phyloP scores from a whole-genome alignment of 2,113 vertebrate genomes.

The Smithornis capensis region DNA sequence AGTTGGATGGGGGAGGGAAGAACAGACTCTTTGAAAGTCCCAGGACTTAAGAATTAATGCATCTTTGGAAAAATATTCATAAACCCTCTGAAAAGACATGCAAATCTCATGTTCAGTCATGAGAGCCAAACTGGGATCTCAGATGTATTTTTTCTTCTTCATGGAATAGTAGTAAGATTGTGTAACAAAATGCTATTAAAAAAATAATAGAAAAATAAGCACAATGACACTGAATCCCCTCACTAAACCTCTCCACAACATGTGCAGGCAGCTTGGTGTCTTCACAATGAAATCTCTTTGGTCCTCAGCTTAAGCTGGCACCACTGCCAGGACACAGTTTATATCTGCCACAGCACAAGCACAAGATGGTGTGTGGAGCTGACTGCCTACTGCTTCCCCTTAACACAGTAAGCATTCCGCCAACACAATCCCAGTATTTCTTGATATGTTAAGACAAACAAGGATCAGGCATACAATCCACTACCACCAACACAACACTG shows the following conservation, averaged over 20 bases:
- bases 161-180: not conserved
- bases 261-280: not conserved
- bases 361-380: not conserved
- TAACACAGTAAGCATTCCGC: not conserved
- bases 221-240: not conserved
- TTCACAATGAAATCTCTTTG: not conserved
- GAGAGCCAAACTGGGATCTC: not conserved
- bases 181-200: not conserved
- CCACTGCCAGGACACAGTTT: not conserved
- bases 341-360: not conserved
- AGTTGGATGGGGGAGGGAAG: not conserved
- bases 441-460: not conserved
- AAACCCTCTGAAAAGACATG: constrained; percentile 28
- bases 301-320: not conserved
- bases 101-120: constrained; percentile 21
- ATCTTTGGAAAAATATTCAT: not conserved
- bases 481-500: not conserved
- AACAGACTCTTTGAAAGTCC: not conserved
- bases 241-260: not conserved
- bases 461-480: not conserved
- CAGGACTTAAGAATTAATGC: not conserved
- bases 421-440: not conserved
- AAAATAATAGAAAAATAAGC: not conserved
- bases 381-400: not conserved
- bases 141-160: not conserved